Evolutionary conservation across 2,888 invertebrate genomes (phyloP).

Genomic region (Eristalinus sepulchralis): DNA sequence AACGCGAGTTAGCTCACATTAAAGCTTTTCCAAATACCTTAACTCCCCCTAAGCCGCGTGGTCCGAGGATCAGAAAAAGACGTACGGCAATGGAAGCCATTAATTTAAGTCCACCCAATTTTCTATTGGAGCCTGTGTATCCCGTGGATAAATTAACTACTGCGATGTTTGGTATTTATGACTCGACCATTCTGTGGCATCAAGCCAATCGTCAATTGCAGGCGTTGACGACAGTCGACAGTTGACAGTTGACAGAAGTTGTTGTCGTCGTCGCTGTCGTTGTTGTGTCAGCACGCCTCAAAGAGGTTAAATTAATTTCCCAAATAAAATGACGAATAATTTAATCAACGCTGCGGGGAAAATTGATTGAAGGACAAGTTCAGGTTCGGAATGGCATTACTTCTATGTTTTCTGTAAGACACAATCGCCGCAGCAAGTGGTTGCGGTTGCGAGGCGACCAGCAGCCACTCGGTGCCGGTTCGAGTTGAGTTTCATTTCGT

Average conservation of each 20-base stretch:
- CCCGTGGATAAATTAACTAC: background rate
- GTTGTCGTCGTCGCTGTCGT: background rate
- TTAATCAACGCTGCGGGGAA: background rate
- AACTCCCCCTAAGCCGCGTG: background rate
- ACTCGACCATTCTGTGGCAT: background rate
- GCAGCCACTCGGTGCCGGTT: background rate
- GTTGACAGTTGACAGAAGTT: background rate
- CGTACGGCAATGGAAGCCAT: background rate
- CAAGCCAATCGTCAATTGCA: background rate
- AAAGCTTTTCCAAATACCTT: background rate
- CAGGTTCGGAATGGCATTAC: conserved; percentile 1
- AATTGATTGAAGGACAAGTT: conserved; percentile 7
- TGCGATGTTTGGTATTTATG: background rate
- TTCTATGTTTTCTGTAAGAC: background rate
- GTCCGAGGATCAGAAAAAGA: background rate
- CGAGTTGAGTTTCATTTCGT: background rate
- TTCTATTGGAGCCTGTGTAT: background rate
- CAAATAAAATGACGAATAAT: conserved; percentile 16
- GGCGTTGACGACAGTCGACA: background rate
- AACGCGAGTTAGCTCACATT: background rate
- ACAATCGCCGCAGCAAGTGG: background rate
- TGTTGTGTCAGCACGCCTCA: background rate
- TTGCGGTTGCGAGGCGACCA: background rate
- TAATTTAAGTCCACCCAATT: background rate
- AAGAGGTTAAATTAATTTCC: conserved; percentile 23